Conservation (phyloP, 2,888 invertebrate species). For the Diabrotica balteata region DNA sequence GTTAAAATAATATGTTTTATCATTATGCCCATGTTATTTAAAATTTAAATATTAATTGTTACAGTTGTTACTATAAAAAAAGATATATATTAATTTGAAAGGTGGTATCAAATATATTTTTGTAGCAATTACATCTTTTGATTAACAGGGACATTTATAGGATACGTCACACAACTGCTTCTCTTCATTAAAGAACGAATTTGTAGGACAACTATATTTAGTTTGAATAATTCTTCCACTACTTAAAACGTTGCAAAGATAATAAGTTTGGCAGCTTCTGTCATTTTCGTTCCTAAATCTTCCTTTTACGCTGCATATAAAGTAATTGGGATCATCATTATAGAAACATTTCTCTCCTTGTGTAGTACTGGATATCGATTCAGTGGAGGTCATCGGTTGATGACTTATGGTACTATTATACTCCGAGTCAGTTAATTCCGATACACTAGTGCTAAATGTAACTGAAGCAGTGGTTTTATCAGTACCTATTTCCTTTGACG, state of each 20-base stretch:
- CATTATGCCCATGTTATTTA: too few relatives aligned
- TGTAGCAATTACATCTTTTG: too few relatives aligned
- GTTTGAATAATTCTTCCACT: conserved; percentile 51
- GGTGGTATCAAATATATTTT: too few relatives aligned
- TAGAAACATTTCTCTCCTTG: not conserved
- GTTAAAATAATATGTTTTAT: too few relatives aligned
- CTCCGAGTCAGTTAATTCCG: too few relatives aligned
- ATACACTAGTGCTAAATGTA: too few relatives aligned
- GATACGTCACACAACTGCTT: conserved; percentile 45
- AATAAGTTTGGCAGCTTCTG: conserved; percentile 43
- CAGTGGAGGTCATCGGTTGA: not conserved
- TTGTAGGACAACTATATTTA: conserved; percentile 38
- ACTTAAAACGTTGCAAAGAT: conserved; percentile 38
- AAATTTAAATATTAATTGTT: too few relatives aligned
- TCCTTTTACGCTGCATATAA: conserved; percentile 53
- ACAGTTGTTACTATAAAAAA: too few relatives aligned
- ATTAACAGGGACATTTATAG: conserved; percentile 55
- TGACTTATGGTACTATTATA: too few relatives aligned
- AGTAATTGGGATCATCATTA: conserved; percentile 22
- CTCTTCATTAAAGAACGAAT: conserved; percentile 41
- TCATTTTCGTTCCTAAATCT: conserved; percentile 59
- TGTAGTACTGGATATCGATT: not conserved
- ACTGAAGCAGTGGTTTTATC: too few relatives aligned
- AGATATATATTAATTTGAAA: too few relatives aligned
- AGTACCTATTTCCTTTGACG: too few relatives aligned